phyloP scores from a whole-genome alignment of 1,140 invertebrate species.

The Tenebrio molitor region DNA sequence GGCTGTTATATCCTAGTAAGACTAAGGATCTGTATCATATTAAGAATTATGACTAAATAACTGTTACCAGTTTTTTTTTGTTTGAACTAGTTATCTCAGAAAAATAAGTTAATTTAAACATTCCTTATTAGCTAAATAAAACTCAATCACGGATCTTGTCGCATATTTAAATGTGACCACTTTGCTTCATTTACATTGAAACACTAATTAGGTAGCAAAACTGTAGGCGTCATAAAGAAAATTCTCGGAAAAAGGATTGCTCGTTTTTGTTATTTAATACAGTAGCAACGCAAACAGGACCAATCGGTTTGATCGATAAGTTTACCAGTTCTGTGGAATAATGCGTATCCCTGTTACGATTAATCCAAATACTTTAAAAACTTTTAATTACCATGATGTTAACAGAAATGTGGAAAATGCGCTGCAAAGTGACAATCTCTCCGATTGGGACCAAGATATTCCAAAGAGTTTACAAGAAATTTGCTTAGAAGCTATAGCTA shows the following conservation, averaged over 20 bases:
- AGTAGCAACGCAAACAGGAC: conserved; percentile 10
- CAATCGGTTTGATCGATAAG: conserved; percentile 42
- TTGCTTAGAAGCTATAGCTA: conserved; percentile 66
- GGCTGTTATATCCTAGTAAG: conserved; percentile 11
- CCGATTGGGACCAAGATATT: conserved; percentile 65
- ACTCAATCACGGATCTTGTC: conserved; percentile 8
- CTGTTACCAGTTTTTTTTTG: background rate
- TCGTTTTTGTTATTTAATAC: background rate
- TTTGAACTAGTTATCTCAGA: background rate
- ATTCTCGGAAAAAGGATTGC: conserved; percentile 1
- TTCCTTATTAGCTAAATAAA: conserved; percentile 10
- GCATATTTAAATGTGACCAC: conserved; percentile 1
- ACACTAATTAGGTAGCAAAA: conserved; percentile 5
- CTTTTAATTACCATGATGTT: conserved; percentile 62
- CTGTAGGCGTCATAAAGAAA: conserved; percentile 11
- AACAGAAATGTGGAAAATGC: conserved; percentile 60
- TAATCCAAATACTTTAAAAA: conserved; percentile 63
- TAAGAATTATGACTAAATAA: background rate
- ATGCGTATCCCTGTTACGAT: conserved; percentile 65
- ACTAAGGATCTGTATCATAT: conserved; percentile 15
- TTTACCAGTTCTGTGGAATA: background rate
- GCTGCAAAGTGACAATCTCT: conserved; percentile 66
- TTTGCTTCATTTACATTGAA: conserved; percentile 17
- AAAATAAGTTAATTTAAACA: background rate
- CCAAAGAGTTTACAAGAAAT: conserved; percentile 64